Evolutionary conservation across 2,888 invertebrate genomes (phyloP).

Genomic region (Sarcophaga rosellei): DNA sequence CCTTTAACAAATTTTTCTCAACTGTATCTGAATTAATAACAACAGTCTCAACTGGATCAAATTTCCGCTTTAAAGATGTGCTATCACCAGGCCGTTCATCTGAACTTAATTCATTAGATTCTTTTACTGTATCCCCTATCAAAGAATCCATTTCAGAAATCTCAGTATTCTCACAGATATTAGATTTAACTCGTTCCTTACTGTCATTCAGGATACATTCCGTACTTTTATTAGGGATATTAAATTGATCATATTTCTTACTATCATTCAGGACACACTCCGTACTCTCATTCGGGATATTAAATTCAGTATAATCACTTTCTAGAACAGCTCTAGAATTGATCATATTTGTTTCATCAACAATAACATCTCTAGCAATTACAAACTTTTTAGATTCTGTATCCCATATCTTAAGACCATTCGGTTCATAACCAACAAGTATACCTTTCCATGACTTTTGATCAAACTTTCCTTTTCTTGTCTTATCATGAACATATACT

Average conservation of each 20-base stretch:
- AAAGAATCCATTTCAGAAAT: not conserved
- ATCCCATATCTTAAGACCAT: conserved; percentile 67
- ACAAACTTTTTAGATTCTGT: conserved; percentile 33
- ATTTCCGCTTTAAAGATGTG: too few relatives aligned
- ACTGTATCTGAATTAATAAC: too few relatives aligned
- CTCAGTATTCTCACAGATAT: not conserved
- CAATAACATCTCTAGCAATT: not conserved
- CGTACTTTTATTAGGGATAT: not conserved
- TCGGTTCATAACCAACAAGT: conserved; percentile 65
- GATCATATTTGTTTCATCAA: not conserved
- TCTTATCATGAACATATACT: conserved; percentile 65
- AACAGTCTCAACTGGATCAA: too few relatives aligned
- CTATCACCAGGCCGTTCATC: too few relatives aligned
- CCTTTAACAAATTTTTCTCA: too few relatives aligned
- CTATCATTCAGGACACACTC: not conserved
- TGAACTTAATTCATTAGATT: too few relatives aligned
- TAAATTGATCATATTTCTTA: too few relatives aligned
- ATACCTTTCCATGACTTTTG: conserved; percentile 64
- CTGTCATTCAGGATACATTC: not conserved
- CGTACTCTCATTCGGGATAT: too few relatives aligned
- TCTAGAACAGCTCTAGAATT: not conserved
- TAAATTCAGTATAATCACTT: too few relatives aligned
- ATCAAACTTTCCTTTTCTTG: conserved; percentile 67
- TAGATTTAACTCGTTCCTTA: not conserved
- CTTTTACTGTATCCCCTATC: not conserved